Conservation (phyloP, 2,113 vertebrate genomes). For the Conger conger region DNA sequence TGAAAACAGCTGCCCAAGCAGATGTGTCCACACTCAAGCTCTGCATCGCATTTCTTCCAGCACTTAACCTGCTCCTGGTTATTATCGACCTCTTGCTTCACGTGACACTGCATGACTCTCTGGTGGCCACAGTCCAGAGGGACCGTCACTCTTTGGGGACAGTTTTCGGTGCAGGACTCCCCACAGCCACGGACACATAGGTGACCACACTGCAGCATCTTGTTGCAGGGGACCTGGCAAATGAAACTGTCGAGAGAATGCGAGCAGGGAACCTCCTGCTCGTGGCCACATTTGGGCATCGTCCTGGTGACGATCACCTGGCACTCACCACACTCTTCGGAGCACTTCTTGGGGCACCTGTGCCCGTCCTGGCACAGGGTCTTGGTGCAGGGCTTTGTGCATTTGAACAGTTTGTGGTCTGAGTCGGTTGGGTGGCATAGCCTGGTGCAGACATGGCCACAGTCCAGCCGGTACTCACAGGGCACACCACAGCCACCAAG, state of each 20-base stretch:
- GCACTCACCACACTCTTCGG: conserved; percentile 34
- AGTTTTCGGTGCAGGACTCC: conserved; percentile 26
- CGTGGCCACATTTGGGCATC: conserved; percentile 46
- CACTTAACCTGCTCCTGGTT: conserved; percentile 15
- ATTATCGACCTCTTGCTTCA: conserved; percentile 5
- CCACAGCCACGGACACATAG: conserved; percentile 36
- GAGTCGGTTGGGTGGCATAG: conserved; percentile 45
- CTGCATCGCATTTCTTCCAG: conserved; percentile 22
- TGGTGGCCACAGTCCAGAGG: conserved; percentile 36
- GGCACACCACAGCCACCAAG: conserved; percentile 44
- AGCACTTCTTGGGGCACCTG: conserved; percentile 38
- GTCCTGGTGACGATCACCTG: conserved; percentile 34
- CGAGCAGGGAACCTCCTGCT: conserved; percentile 44
- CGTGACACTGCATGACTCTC: conserved; percentile 23
- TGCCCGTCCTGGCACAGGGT: conserved; percentile 36
- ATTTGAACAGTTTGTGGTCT: conserved; percentile 35
- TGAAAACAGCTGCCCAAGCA: conserved; percentile 39
- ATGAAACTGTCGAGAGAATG: not conserved
- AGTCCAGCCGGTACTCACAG: conserved; percentile 43
- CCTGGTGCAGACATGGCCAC: conserved; percentile 44
- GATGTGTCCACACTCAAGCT: conserved; percentile 42
- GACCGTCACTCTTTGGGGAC: conserved; percentile 22
- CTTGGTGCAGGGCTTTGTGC: conserved; percentile 36
- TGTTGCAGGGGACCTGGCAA: conserved; percentile 38
- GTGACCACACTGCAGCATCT: conserved; percentile 40